Evolutionary conservation across 1,140 invertebrate genomes (phyloP), one percentile per base, ranked within the genome.

Genomic region (Metaphire vulgaris): DNA sequence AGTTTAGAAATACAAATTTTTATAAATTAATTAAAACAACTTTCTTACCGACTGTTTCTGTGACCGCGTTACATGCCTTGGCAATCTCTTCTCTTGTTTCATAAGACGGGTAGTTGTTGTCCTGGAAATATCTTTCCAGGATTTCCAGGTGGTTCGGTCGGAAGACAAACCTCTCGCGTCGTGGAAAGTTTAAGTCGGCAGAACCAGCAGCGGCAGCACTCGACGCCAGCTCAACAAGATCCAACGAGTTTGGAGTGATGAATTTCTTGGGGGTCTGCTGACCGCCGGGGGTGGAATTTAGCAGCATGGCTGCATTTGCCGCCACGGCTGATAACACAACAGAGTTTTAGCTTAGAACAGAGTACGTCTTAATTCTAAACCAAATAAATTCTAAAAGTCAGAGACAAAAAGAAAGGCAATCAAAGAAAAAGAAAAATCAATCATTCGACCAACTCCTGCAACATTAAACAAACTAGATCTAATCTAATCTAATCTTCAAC

Each of bases 121-220:
- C 81, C 72, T 84, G 82, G 79, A 85, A 87, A 72, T 80, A 82
- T 33, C 79, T 77, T 74, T 87, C 86, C 69, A 87, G 79, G 65
- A 87, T 81, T 30, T 84, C 83, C 32, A 87, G 78, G 81, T 87
- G 86, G 72, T 83, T 82, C 65, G 82, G 82, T 71, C 84, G 81
- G 78, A 87, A 87, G 65, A 85, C 85, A 74, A 87, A 87, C 41
- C 86, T 77, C 74, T 86, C 86, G 32, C 86, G 75, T 79, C 81
- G 76, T 74, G 79, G 81, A 12, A 79, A 76, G 33, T 76, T 69
- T 33, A 77, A 68, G 21, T 29, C 26, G 2, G 26, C 76, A 6
- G 41, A 56, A 12, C 41, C 41, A 21, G 41, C 41, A n/a, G 69
- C 31, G 16, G 31, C 41, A 26, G 32, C 72, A 26, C 16, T 28